Percentiles rank a stretch among this genome's conserved stretches.
Conservation (phyloP, 1,140 invertebrate species). For the Campoletis sonorensis region DNA sequence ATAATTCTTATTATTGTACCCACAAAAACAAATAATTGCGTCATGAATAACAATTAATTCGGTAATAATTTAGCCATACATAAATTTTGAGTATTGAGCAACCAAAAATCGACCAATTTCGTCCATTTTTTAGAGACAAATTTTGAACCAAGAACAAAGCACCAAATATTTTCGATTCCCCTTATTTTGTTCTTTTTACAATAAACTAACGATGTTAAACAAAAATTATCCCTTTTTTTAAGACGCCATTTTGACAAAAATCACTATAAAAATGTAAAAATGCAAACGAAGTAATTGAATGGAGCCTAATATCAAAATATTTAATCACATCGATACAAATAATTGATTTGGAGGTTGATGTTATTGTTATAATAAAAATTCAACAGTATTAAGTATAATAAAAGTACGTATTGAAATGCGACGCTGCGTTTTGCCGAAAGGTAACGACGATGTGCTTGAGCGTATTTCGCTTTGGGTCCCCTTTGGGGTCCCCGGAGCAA, state of each 20-base stretch:
- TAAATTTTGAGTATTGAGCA: no score
- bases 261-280: not conserved
- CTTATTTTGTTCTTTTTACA: no score
- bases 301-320: not conserved
- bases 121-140: no score
- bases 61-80: no score
- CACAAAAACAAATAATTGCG: no score
- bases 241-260: no score
- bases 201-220: no score
- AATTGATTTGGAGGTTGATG: not conserved
- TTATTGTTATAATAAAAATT: not conserved
- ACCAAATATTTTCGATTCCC: no score
- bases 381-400: slow-evolving; percentile 4
- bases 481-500: slow-evolving; percentile 50
- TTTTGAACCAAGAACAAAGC: no score
- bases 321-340: not conserved
- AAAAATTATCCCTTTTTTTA: no score
- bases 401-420: slow-evolving; percentile 12
- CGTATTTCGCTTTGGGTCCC: slow-evolving; percentile 59
- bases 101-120: no score
- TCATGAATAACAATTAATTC: not conserved
- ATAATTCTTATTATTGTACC: no score
- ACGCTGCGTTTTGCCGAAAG: slow-evolving; percentile 48
- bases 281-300: not conserved
- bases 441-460: slow-evolving; percentile 45